Percentiles rank a stretch among this genome's conserved stretches.
Conservation (phyloP, 1,140 invertebrate species). For the Thaumatotibia leucotreta region DNA sequence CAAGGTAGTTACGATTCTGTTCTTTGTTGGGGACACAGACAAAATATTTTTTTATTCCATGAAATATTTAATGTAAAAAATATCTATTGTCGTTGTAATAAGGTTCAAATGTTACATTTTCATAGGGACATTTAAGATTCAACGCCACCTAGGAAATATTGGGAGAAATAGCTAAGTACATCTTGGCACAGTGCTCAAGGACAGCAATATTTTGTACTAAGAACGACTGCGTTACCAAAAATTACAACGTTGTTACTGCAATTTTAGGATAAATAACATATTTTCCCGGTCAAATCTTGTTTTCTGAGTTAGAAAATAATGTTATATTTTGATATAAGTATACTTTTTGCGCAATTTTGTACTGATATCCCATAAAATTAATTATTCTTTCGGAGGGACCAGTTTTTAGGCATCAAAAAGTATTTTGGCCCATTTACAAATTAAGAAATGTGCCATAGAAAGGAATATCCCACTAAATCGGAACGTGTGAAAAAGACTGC, state of each 20-base stretch:
- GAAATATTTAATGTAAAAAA: background rate
- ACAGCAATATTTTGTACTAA: background rate
- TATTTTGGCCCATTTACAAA: slow-evolving; percentile 6
- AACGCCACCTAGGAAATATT: background rate
- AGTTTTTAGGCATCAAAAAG: slow-evolving; percentile 1
- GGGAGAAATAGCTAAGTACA: background rate
- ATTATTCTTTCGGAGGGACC: background rate
- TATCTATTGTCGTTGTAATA: background rate
- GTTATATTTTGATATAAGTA: background rate
- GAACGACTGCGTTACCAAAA: background rate
- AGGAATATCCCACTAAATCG: too few species aligned
- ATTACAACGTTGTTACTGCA: background rate
- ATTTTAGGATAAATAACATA: background rate
- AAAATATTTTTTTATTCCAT: background rate
- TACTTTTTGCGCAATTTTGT: background rate
- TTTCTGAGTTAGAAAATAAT: slow-evolving; percentile 3
- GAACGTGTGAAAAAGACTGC: too few species aligned
- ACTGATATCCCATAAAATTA: background rate
- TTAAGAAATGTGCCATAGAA: too few species aligned
- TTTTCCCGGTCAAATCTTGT: slow-evolving; percentile 5
- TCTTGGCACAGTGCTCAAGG: background rate
- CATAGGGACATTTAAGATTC: background rate
- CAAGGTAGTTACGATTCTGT: too few species aligned
- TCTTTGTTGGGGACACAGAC: background rate
- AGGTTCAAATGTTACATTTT: background rate